A percentile compares a stretch with the other conserved stretches of the same genome.
Conservation (phyloP, 1,140 invertebrate genomes). For the Spodoptera frugiperda region DNA sequence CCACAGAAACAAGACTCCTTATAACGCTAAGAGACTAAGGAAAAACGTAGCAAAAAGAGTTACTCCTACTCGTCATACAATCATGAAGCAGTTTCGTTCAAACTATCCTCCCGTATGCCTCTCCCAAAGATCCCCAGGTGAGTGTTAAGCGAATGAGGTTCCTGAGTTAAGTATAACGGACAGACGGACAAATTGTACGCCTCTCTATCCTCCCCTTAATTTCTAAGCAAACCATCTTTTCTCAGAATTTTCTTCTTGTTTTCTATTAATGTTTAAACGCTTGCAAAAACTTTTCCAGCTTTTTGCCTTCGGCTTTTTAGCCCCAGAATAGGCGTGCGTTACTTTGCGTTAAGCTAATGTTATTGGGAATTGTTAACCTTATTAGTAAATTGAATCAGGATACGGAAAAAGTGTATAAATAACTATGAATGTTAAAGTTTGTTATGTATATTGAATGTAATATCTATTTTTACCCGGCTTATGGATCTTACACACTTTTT, state of each 20-base stretch:
- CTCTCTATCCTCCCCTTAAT: slow-evolving; percentile 46
- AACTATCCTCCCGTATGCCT: slow-evolving; percentile 26
- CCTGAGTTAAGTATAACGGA: slow-evolving; percentile 53
- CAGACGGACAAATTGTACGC: slow-evolving; percentile 54
- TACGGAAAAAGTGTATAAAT: no score
- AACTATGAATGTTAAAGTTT: no score
- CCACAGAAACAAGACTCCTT: no score
- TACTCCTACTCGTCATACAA: background rate
- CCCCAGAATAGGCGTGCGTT: no score
- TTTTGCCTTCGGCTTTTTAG: background rate
- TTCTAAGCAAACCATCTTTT: slow-evolving; percentile 40
- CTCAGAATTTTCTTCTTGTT: slow-evolving; percentile 45
- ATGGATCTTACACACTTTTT: no score
- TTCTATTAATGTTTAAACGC: slow-evolving; percentile 42
- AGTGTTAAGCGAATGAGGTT: slow-evolving; percentile 57
- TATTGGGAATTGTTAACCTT: slow-evolving; percentile 13
- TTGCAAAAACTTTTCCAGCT: slow-evolving; percentile 7
- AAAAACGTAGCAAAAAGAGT: no score
- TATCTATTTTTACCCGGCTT: no score
- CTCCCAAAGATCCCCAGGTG: slow-evolving; percentile 55
- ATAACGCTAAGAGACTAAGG: no score
- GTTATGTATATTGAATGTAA: no score
- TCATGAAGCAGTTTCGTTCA: background rate
- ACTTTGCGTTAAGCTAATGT: background rate
- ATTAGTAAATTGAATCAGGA: background rate